Evolutionary conservation across 2,797 vertebrate genomes (phyloP).

Genomic region (Linurgus olivaceus): DNA sequence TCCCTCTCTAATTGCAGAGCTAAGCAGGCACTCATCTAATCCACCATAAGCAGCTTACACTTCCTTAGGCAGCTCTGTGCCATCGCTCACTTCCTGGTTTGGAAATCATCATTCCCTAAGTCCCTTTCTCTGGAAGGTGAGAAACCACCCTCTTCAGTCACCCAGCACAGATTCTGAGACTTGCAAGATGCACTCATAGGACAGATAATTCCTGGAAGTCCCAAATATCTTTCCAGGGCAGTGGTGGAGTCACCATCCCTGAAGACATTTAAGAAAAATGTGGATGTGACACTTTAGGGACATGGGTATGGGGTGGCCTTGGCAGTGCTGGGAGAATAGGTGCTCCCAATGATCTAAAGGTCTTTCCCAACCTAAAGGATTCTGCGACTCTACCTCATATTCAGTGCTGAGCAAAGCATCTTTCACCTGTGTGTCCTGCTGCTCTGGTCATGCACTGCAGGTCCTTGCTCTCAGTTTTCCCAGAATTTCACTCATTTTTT

Average conservation of each 20-base stretch:
- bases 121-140: neutral
- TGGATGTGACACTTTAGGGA: neutral
- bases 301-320: neutral
- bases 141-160: neutral
- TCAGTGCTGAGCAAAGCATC: neutral
- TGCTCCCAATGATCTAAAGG: neutral
- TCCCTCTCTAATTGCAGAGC: slow-evolving; percentile 42
- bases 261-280: neutral
- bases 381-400: neutral
- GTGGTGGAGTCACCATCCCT: neutral
- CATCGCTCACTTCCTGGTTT: neutral
- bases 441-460: neutral
- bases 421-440: neutral
- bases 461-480: neutral
- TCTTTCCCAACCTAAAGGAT: neutral
- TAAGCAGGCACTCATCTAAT: slow-evolving; percentile 37
- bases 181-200: neutral
- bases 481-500: neutral
- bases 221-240: neutral
- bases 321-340: neutral
- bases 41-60: slow-evolving; percentile 4
- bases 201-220: neutral
- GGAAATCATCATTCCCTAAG: neutral
- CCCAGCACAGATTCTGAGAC: neutral
- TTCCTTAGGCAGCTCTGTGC: neutral